Percentiles rank a stretch among this genome's conserved stretches.
Conservation (phyloP, 1,140 invertebrate genomes). For the Cylas formicarius region DNA sequence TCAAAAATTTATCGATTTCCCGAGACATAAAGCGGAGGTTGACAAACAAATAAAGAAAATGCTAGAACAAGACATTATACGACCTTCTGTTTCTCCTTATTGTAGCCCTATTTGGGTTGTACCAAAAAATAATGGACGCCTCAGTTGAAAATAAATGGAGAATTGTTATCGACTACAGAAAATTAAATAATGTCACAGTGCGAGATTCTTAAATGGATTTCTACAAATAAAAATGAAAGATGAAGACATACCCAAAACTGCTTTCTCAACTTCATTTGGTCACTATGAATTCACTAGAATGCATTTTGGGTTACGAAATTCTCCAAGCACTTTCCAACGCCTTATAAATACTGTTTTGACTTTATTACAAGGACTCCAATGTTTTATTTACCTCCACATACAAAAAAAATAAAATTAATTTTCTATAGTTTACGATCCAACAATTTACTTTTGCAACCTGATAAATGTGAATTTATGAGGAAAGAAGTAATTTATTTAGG, state of each 20-base stretch:
- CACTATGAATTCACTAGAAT: slow-evolving; percentile 37
- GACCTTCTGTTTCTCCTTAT: slow-evolving; percentile 34
- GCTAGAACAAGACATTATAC: slow-evolving; percentile 41
- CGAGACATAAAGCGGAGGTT: slow-evolving; percentile 39
- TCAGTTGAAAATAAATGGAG: slow-evolving; percentile 40
- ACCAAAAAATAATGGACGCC: slow-evolving; percentile 39
- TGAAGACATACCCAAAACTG: slow-evolving; percentile 43
- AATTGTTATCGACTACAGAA: slow-evolving; percentile 40
- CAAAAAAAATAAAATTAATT: slow-evolving; percentile 15
- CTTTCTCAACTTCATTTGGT: slow-evolving; percentile 38
- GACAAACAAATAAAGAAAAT: slow-evolving; percentile 41
- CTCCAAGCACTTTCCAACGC: slow-evolving; percentile 36
- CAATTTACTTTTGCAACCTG: slow-evolving; percentile 19
- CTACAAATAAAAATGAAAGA: slow-evolving; percentile 44
- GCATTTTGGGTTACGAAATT: slow-evolving; percentile 39
- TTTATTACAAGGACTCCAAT: slow-evolving; percentile 31
- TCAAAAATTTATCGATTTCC: slow-evolving; percentile 38
- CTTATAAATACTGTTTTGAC: slow-evolving; percentile 38
- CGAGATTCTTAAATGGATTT: slow-evolving; percentile 43
- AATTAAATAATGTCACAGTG: slow-evolving; percentile 39
- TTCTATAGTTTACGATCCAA: slow-evolving; percentile 14
- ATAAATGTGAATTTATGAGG: slow-evolving; percentile 41
- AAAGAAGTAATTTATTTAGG: slow-evolving; percentile 35
- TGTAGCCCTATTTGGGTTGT: slow-evolving; percentile 39
- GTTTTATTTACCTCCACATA: slow-evolving; percentile 37